phyloP scores from a whole-genome alignment of 2,888 invertebrate genomes.

The Xestia ashworthii region DNA sequence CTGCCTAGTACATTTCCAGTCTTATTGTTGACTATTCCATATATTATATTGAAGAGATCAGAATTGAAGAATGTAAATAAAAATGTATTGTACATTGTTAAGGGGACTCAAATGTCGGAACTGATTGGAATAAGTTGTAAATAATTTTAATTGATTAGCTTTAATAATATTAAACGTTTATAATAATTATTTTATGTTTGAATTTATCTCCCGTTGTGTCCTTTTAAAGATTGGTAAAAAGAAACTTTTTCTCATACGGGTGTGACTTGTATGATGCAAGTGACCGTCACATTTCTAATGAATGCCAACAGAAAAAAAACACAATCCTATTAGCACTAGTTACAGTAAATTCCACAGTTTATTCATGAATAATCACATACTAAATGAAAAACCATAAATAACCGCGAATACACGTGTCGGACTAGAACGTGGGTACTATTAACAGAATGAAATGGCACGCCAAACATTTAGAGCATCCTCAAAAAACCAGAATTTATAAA shows the following conservation, averaged over 20 bases:
- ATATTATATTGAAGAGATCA: slow-evolving; percentile 53
- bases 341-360: not conserved
- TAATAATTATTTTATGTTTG: slow-evolving; percentile 67
- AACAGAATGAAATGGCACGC: slow-evolving; percentile 17
- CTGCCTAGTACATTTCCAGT: slow-evolving; percentile 26
- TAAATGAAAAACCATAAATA: slow-evolving; percentile 11
- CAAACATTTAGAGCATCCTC: slow-evolving; percentile 20
- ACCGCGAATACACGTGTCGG: slow-evolving; percentile 7
- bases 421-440: slow-evolving; percentile 8
- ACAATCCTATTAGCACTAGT: not conserved
- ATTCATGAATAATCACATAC: slow-evolving; percentile 3
- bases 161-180: slow-evolving; percentile 79
- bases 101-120: slow-evolving; percentile 84
- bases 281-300: not conserved
- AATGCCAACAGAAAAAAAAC: not conserved
- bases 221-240: not conserved
- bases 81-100: slow-evolving; percentile 75
- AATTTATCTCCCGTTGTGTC: slow-evolving; percentile 20
- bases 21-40: slow-evolving; percentile 60
- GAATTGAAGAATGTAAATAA: slow-evolving; percentile 69
- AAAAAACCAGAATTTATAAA: slow-evolving; percentile 21
- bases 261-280: not conserved
- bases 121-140: slow-evolving; percentile 89
- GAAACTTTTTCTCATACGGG: not conserved
- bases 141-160: slow-evolving; percentile 80